A percentile compares a stretch with the other conserved stretches of the same genome.
phyloP scores from a whole-genome alignment of 2,797 vertebrate species.

The Hippopotamyrus pictus region DNA sequence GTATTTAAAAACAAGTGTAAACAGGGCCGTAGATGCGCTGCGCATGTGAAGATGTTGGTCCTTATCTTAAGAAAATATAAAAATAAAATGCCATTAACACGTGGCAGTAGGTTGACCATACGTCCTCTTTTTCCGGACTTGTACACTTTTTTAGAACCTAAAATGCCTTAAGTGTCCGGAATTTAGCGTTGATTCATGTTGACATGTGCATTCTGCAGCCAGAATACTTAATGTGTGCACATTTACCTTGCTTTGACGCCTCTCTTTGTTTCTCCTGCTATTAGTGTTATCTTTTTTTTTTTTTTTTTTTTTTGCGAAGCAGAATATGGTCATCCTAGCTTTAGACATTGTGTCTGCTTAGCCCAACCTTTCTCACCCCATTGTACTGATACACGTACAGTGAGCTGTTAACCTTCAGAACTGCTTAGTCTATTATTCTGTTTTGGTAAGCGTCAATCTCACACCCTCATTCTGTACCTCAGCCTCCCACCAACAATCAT shows the following conservation, averaged over 20 bases:
- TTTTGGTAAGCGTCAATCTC: background rate
- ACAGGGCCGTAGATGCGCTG: background rate
- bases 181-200: background rate
- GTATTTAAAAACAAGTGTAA: background rate
- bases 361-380: background rate
- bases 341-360: background rate
- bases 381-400: background rate
- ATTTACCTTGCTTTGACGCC: background rate
- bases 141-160: background rate
- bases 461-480: background rate
- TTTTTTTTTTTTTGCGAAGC: background rate
- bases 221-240: background rate
- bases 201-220: background rate
- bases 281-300: background rate
- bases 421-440: background rate
- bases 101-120: background rate
- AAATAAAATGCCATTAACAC: background rate
- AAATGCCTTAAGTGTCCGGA: background rate
- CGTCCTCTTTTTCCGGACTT: background rate
- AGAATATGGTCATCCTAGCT: background rate
- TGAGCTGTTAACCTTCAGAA: background rate
- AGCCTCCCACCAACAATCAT: background rate
- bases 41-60: background rate
- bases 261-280: background rate
- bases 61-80: background rate